These are phyloP conservation scores for Mus caroli DNA, from an alignment of 2,797 vertebrate species.

Conservation along the genomic window DNA sequence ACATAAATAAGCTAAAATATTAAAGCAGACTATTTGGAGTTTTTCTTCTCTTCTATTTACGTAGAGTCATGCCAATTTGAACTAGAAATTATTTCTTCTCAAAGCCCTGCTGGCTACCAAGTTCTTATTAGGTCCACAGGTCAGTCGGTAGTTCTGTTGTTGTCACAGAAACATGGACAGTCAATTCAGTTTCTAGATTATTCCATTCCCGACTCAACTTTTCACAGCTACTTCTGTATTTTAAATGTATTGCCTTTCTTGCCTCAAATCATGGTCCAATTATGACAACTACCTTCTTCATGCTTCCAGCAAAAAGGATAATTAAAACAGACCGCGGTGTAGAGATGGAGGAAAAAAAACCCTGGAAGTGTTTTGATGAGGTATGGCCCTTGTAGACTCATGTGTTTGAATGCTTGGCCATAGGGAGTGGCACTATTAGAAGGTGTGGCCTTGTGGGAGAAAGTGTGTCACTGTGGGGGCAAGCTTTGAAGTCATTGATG, in stretches of 20 bases:
- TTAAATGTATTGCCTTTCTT: constrained; percentile 16
- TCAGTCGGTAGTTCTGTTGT: neutral
- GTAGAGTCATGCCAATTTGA: neutral
- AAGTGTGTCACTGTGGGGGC: neutral
- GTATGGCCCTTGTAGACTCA: neutral
- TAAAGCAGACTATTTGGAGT: neutral
- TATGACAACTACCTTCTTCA: neutral
- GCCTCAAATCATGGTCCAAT: neutral
- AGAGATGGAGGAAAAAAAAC: neutral
- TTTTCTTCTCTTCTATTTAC: neutral
- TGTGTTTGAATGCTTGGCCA: neutral
- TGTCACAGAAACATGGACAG: neutral
- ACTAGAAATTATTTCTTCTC: constrained; percentile 24
- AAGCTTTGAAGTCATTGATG: neutral
- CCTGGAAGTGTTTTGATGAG: neutral
- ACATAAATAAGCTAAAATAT: neutral
- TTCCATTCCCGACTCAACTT: neutral
- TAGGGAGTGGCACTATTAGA: neutral
- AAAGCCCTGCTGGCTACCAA: neutral
- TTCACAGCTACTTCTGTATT: neutral
- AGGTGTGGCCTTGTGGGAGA: neutral
- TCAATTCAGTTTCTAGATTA: neutral
- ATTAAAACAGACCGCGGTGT: neutral
- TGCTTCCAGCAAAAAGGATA: neutral
- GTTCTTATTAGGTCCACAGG: neutral